These are phyloP conservation scores for Spondyliosoma cantharus DNA, from an alignment of 2,797 vertebrate genomes.

Conservation along the genomic window DNA sequence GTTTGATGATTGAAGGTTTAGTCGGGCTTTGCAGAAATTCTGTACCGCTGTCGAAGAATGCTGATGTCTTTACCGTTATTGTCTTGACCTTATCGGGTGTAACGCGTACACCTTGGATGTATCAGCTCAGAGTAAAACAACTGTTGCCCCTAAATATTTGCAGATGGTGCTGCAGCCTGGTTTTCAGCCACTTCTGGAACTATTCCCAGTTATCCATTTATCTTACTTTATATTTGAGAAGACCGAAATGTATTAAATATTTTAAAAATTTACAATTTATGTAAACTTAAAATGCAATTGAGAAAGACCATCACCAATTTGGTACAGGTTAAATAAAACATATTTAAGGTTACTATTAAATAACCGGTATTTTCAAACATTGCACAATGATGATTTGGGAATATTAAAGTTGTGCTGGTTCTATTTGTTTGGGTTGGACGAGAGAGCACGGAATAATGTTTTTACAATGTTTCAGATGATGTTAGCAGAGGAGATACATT, in stretches of 20 bases:
- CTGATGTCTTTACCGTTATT: constrained; percentile 46
- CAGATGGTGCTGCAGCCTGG: constrained; percentile 58
- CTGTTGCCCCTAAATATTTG: constrained; percentile 60
- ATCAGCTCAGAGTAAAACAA: constrained; percentile 52
- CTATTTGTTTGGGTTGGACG: not conserved
- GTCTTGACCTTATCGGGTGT: constrained; percentile 46
- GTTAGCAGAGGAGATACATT: constrained; percentile 3
- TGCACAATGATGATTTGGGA: not conserved
- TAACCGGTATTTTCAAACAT: not conserved
- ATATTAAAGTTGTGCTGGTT: not conserved
- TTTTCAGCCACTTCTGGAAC: constrained; percentile 32
- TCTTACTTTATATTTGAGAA: constrained; percentile 29
- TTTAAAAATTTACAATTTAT: constrained; percentile 9
- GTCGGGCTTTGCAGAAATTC: constrained; percentile 53
- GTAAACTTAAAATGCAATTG: not conserved
- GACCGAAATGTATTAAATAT: constrained; percentile 18
- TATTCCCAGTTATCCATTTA: constrained; percentile 37
- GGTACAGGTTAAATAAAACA: not conserved
- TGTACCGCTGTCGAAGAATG: constrained; percentile 51
- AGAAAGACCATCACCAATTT: not conserved
- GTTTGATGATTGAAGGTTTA: constrained; percentile 67
- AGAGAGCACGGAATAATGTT: not conserved
- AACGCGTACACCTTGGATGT: constrained; percentile 46
- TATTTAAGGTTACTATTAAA: not conserved
- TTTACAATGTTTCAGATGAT: not conserved